Evolutionary conservation across 2,888 invertebrate genomes (phyloP).

Genomic region (Leucophenga montana): DNA sequence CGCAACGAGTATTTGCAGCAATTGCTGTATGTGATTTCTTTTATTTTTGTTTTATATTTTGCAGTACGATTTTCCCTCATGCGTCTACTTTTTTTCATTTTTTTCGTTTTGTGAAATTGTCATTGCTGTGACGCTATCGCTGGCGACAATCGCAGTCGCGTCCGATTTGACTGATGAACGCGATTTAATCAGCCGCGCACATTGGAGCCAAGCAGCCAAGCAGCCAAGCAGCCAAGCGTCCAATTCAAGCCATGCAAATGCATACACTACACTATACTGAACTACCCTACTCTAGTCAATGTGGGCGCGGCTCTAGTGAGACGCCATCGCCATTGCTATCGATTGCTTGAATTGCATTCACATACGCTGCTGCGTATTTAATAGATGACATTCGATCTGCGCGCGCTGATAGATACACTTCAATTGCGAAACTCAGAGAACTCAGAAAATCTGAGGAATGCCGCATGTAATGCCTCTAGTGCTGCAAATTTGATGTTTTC

Average conservation of each 20-base stretch:
- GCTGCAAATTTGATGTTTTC: no score
- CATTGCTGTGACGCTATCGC: conserved; percentile 47
- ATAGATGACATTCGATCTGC: conserved; percentile 23
- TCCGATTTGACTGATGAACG: conserved; percentile 71
- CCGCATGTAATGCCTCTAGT: not conserved
- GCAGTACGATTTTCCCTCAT: not conserved
- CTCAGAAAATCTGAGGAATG: conserved; percentile 6
- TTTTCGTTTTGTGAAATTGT: conserved; percentile 57
- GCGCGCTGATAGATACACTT: conserved; percentile 19
- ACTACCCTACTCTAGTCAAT: not conserved
- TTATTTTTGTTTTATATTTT: no score
- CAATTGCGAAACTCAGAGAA: conserved; percentile 11
- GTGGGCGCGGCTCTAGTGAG: not conserved
- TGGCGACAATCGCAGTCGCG: conserved; percentile 37
- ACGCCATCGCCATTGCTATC: no score
- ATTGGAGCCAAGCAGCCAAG: conserved; percentile 20
- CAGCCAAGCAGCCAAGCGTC: not conserved
- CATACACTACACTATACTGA: no score
- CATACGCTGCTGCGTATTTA: not conserved
- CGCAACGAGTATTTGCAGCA: no score
- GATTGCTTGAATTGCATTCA: not conserved
- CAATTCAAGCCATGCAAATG: conserved; percentile 13
- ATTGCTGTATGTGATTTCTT: no score
- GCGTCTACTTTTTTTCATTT: not conserved
- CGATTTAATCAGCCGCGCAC: conserved; percentile 61